Percentiles rank a stretch among this genome's conserved stretches.
phyloP scores from a whole-genome alignment of 2,888 invertebrate genomes.

The Thysanoteuthis rhombus region DNA sequence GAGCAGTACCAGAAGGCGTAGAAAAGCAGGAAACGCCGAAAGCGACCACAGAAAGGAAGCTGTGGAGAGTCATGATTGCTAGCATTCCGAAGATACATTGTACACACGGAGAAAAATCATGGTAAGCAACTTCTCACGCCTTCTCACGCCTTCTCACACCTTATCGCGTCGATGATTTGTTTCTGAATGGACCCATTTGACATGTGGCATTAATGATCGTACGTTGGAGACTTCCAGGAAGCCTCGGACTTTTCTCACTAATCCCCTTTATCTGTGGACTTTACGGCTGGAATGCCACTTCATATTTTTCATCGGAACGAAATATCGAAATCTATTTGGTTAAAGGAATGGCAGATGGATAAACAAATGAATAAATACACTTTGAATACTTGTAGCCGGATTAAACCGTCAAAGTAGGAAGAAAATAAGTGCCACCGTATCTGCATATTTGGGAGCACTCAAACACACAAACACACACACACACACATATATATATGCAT shows the following conservation, averaged over 20 bases:
- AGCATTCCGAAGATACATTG: no score
- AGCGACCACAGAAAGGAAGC: no score
- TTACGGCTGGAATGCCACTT: background rate
- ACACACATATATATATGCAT: background rate
- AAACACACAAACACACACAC: background rate
- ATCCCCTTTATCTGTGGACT: background rate
- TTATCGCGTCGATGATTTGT: background rate
- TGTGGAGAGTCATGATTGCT: no score
- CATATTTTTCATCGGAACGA: background rate
- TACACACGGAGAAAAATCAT: no score
- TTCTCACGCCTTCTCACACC: no score
- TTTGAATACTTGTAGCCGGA: background rate
- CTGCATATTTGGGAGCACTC: background rate
- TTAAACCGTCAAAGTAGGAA: no score
- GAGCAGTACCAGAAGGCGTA: no score
- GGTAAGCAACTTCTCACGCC: no score
- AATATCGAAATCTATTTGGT: background rate
- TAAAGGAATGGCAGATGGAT: no score
- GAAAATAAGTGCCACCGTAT: background rate
- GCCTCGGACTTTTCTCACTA: background rate
- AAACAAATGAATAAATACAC: background rate
- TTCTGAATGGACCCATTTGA: background rate
- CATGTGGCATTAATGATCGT: background rate
- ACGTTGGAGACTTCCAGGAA: background rate
- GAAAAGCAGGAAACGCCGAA: no score